Conservation (phyloP, 2,113 vertebrate genomes). For the Hirundichthys speculiger region DNA sequence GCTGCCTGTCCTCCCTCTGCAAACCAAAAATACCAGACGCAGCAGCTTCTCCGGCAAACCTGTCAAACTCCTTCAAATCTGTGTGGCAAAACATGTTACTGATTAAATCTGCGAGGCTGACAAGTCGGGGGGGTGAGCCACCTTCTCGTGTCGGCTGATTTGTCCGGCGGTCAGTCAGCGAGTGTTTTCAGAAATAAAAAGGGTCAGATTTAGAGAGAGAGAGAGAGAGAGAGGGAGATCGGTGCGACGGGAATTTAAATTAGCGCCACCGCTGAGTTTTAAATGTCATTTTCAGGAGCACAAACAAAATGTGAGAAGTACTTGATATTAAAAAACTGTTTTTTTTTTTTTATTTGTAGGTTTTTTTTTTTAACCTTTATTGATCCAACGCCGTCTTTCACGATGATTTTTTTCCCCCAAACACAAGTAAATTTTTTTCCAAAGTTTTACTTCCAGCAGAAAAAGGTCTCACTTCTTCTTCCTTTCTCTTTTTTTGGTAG, state of each 20-base stretch:
- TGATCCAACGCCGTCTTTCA: too few relatives aligned
- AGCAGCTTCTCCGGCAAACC: slow-evolving; percentile 15
- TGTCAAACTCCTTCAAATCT: slow-evolving; percentile 15
- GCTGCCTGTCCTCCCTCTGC: slow-evolving; percentile 14
- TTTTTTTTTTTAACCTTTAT: too few relatives aligned
- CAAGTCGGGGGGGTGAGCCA: not conserved
- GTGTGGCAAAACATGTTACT: slow-evolving; percentile 8
- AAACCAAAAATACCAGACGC: slow-evolving; percentile 30
- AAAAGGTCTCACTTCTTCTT: not conserved
- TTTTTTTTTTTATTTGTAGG: too few relatives aligned
- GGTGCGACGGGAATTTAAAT: too few relatives aligned
- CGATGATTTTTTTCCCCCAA: too few relatives aligned
- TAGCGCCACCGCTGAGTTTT: too few relatives aligned
- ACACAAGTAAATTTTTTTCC: too few relatives aligned
- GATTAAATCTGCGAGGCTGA: slow-evolving; percentile 23
- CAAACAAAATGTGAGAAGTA: too few relatives aligned
- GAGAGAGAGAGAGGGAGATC: too few relatives aligned
- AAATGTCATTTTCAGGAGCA: too few relatives aligned
- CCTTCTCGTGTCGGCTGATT: not conserved
- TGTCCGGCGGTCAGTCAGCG: not conserved
- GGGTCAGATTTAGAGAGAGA: not conserved
- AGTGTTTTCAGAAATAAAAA: not conserved
- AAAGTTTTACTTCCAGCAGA: not conserved
- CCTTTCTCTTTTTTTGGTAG: not conserved
- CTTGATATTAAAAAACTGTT: too few relatives aligned